These are phyloP conservation scores for Oreochromis spilurus DNA, from an alignment of 2,113 vertebrate genomes.

Conservation along the genomic window DNA sequence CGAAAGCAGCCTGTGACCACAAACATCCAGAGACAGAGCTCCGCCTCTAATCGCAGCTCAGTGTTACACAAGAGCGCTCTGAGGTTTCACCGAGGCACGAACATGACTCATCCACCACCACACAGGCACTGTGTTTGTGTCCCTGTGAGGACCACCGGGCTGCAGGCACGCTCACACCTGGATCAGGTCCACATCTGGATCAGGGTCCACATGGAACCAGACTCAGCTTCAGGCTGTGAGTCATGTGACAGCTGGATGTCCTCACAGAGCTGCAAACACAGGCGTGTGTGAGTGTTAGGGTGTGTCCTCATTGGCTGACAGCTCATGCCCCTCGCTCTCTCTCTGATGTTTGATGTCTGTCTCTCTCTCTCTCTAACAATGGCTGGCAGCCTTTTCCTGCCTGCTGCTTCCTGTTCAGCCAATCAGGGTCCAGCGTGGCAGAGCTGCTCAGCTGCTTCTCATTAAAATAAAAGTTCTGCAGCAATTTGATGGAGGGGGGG, in stretches of 20 bases:
- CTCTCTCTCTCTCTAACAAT: constrained; percentile 12
- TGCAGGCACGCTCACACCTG: background rate
- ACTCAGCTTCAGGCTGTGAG: background rate
- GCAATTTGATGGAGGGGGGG: background rate
- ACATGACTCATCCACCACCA: constrained; percentile 18
- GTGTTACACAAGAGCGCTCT: background rate
- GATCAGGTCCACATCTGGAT: background rate
- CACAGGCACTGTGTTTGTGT: background rate
- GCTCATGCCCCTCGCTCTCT: background rate
- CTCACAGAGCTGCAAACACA: background rate
- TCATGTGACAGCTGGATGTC: background rate
- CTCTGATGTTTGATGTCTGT: background rate
- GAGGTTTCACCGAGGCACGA: background rate
- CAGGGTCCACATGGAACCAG: background rate
- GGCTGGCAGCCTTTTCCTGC: constrained; percentile 22
- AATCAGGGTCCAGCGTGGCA: background rate
- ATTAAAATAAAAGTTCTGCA: background rate
- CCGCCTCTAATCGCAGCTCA: background rate
- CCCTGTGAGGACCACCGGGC: background rate
- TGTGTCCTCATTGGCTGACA: background rate
- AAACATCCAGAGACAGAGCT: background rate
- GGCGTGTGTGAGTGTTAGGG: background rate
- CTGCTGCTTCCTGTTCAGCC: background rate
- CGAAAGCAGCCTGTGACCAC: background rate
- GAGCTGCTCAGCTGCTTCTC: background rate